phyloP scores from a whole-genome alignment of 2,888 invertebrate species.

The Drosophila borealis region DNA sequence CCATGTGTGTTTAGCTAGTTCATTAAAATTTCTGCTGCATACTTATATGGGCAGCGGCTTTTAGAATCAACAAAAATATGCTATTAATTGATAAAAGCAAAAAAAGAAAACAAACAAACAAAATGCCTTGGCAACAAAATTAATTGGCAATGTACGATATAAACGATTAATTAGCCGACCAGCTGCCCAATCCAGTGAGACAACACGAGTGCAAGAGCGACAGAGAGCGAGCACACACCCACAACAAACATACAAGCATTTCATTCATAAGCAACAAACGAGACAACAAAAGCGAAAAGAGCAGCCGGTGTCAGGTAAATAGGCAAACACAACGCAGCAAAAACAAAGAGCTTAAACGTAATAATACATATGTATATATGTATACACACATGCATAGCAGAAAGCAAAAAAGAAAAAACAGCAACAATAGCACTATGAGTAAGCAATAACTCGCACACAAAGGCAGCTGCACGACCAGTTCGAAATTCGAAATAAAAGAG shows the following conservation, averaged over 20 bases:
- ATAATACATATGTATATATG: conserved; percentile 7
- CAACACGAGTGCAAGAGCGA: conserved; percentile 9
- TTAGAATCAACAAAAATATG: conserved; percentile 21
- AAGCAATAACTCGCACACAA: conserved; percentile 50
- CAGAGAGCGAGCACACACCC: conserved; percentile 52
- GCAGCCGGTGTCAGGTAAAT: conserved; percentile 74
- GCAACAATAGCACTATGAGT: conserved; percentile 46
- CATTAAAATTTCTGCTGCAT: conserved; percentile 62
- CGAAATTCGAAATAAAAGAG: conserved; percentile 58
- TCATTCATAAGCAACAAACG: conserved; percentile 67
- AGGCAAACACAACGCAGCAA: conserved; percentile 33
- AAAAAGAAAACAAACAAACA: conserved; percentile 32
- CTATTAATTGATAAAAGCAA: conserved; percentile 34
- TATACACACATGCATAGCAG: background rate
- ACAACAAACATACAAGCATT: conserved; percentile 37
- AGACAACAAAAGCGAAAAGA: conserved; percentile 49
- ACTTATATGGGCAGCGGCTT: conserved; percentile 65
- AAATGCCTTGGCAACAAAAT: conserved; percentile 52
- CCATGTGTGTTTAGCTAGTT: conserved; percentile 30
- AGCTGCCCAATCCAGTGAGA: conserved; percentile 41
- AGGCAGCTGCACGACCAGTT: conserved; percentile 50
- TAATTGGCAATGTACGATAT: conserved; percentile 57
- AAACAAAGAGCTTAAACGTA: conserved; percentile 38
- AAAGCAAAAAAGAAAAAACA: conserved; percentile 21
- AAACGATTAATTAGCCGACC: conserved; percentile 67